Conservation (phyloP, 1,140 invertebrate species). For the Pseudomyrmex concolor region DNA sequence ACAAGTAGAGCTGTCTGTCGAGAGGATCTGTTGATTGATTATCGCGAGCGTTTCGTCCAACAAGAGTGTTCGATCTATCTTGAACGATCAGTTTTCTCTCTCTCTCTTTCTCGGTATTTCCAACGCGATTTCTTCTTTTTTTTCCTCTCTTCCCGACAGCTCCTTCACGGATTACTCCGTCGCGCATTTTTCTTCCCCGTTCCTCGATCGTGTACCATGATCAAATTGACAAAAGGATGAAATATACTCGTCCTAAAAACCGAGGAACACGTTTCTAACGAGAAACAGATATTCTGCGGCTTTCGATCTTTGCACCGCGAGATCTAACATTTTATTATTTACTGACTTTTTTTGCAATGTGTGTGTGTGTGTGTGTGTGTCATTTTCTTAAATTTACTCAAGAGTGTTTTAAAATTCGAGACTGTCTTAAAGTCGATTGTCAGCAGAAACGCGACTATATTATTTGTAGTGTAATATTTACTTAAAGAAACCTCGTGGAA, state of each 20-base stretch:
- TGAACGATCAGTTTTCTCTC: constrained; percentile 26
- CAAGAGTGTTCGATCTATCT: constrained; percentile 47
- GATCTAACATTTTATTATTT: too few species aligned
- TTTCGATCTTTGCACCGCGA: too few species aligned
- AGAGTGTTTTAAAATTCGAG: too few species aligned
- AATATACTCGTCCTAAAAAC: not conserved
- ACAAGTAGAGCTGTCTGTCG: constrained; percentile 23
- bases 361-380: too few species aligned
- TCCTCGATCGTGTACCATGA: not conserved
- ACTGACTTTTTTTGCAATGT: too few species aligned
- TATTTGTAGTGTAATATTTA: too few species aligned
- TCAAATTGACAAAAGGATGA: not conserved
- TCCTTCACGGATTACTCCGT: constrained; percentile 41
- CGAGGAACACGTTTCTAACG: too few species aligned
- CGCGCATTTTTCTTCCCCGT: constrained; percentile 11
- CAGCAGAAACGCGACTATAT: too few species aligned
- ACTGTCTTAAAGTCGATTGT: too few species aligned
- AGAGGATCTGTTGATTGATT: constrained; percentile 51
- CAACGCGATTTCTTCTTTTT: not conserved
- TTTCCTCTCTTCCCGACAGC: constrained; percentile 3
- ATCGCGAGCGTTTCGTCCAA: constrained; percentile 40
- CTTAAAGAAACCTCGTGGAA: too few species aligned
- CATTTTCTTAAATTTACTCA: too few species aligned
- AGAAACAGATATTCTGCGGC: too few species aligned
- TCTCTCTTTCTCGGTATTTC: constrained; percentile 2